Conservation (phyloP, 2,888 invertebrate genomes). For the Noctua pronuba region DNA sequence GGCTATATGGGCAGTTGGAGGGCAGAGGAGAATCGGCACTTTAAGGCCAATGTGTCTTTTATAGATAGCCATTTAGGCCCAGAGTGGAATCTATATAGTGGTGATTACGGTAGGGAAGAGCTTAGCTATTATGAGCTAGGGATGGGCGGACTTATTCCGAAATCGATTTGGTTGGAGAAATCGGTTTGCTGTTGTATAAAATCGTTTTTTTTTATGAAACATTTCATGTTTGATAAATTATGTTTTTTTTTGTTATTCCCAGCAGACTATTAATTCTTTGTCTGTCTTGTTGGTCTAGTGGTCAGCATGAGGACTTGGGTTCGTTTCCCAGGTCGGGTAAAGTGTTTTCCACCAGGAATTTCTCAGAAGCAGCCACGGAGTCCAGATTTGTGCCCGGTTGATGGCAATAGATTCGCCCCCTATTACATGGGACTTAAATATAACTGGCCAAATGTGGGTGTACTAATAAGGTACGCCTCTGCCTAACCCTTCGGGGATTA, state of each 20-base stretch:
- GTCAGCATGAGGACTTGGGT: no score
- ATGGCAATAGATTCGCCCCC: no score
- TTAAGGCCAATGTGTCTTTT: constrained; percentile 62
- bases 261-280: background rate
- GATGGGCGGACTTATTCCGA: constrained; percentile 12
- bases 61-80: constrained; percentile 61
- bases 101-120: constrained; percentile 53
- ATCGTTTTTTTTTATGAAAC: background rate
- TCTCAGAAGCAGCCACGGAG: no score
- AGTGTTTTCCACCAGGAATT: no score
- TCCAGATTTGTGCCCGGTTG: no score
- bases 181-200: background rate
- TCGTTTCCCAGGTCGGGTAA: no score
- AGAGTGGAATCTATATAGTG: constrained; percentile 63
- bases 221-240: background rate
- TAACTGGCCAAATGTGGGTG: no score
- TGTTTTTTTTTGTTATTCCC: background rate
- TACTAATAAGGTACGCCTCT: no score
- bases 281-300: no score
- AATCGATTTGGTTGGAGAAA: constrained; percentile 19
- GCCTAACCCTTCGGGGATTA: no score
- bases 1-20: constrained; percentile 33
- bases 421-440: no score
- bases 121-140: constrained; percentile 57
- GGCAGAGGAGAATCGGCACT: constrained; percentile 45